Conservation (phyloP, 2,797 vertebrate species). For the Limosa lapponica region DNA sequence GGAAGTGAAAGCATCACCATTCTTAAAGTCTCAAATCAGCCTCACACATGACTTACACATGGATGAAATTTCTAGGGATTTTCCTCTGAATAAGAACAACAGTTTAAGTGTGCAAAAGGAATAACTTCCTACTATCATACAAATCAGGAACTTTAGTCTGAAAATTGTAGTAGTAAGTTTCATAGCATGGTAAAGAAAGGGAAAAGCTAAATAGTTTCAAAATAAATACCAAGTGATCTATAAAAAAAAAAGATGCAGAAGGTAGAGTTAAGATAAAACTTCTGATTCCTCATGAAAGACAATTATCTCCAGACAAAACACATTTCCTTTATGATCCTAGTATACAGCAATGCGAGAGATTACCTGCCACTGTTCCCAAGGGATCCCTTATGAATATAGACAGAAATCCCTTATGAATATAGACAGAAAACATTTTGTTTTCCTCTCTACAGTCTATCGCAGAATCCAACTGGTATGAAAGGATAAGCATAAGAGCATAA, state of each 20-base stretch:
- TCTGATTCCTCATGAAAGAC: not conserved
- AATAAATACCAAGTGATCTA: not conserved
- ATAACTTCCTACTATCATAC: not conserved
- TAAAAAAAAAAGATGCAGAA: not conserved
- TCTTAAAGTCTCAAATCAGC: not conserved
- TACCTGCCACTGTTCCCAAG: not conserved
- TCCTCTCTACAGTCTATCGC: not conserved
- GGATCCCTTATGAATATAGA: not conserved
- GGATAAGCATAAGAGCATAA: not conserved
- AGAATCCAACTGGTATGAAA: not conserved
- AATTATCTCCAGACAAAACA: not conserved
- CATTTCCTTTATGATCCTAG: not conserved
- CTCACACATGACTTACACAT: rapidly evolving
- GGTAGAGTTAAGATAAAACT: not conserved
- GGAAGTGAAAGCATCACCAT: not conserved
- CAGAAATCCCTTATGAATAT: not conserved
- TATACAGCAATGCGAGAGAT: not conserved
- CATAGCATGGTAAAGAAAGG: not conserved
- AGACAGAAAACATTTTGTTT: not conserved
- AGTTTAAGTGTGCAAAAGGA: not conserved
- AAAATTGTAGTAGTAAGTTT: not conserved
- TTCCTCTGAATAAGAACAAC: not conserved
- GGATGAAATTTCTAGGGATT: not conserved
- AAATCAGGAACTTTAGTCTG: not conserved
- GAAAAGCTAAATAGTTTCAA: not conserved